Conservation (phyloP, 2,113 vertebrate species). For the Nothocercus nigrocapillus region DNA sequence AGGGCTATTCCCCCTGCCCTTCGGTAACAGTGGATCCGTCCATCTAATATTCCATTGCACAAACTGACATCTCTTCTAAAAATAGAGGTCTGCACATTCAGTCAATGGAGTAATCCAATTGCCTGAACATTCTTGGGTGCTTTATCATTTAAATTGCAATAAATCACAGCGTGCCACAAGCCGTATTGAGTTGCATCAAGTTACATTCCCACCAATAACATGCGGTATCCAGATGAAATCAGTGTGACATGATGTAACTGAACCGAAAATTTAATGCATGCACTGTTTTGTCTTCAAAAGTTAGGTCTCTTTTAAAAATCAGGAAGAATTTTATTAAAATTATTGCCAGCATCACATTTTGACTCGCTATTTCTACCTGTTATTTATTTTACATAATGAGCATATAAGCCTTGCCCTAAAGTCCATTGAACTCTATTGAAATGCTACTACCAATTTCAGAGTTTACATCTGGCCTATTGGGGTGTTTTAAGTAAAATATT, state of each 20-base stretch:
- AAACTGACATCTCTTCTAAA: conserved; percentile 69
- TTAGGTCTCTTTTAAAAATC: conserved; percentile 18
- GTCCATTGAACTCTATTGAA: neutral
- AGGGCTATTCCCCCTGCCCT: neutral
- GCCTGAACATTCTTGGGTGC: conserved; percentile 75
- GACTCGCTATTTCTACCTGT: neutral
- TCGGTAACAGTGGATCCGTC: conserved; percentile 22
- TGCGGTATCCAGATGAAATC: conserved; percentile 73
- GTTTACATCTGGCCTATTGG: neutral
- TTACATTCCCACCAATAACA: conserved; percentile 58
- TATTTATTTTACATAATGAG: neutral
- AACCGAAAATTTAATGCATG: conserved; percentile 51
- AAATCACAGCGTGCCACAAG: conserved; percentile 73
- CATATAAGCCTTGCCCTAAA: neutral
- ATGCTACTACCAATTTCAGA: conserved; percentile 5
- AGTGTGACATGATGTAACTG: conserved; percentile 41
- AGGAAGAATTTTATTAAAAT: conserved; percentile 14
- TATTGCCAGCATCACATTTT: neutral
- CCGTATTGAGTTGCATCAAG: conserved; percentile 57
- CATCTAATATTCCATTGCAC: conserved; percentile 49
- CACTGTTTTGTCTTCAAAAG: conserved; percentile 54
- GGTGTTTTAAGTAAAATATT: neutral
- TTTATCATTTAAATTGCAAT: conserved; percentile 81
- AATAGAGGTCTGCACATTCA: conserved; percentile 76
- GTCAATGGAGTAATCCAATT: conserved; percentile 80